Conservation (phyloP, 2,888 invertebrate species). For the Eristalinus sepulchralis region DNA sequence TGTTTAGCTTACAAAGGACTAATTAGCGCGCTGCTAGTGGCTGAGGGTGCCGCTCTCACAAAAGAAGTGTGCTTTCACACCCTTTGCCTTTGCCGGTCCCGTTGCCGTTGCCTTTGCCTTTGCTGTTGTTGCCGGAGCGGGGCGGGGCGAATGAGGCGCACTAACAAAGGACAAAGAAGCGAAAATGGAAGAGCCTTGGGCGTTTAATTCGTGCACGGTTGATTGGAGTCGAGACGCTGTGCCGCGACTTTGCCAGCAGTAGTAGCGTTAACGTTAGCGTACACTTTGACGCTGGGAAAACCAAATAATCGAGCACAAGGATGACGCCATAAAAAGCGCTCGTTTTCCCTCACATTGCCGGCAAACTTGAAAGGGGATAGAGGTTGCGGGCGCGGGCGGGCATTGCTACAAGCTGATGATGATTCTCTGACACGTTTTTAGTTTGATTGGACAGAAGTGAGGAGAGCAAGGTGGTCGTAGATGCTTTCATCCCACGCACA, state of each 20-base stretch:
- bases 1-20: constrained; percentile 62
- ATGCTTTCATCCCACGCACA: not conserved
- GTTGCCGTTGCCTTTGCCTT: too few relatives aligned
- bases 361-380: not conserved
- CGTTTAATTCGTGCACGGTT: constrained; percentile 31
- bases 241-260: not conserved
- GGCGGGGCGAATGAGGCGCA: not conserved
- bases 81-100: not conserved
- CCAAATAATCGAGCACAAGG: not conserved
- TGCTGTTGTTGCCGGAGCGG: too few relatives aligned
- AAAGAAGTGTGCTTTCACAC: constrained; percentile 40
- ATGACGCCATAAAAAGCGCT: not conserved
- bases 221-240: constrained; percentile 34
- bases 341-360: not conserved
- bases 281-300: not conserved
- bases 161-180: constrained; percentile 28
- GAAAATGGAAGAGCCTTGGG: constrained; percentile 37
- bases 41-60: constrained; percentile 44
- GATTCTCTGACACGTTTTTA: not conserved
- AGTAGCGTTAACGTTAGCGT: not conserved
- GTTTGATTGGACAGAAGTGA: not conserved
- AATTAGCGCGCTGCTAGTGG: constrained; percentile 65
- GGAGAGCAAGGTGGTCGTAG: not conserved
- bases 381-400: not conserved
- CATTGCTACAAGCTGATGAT: not conserved